Evolutionary conservation across 2,797 vertebrate genomes (phyloP), one percentile per base, ranked within the genome.

Genomic region (Pseudomugil gertrudae): DNA sequence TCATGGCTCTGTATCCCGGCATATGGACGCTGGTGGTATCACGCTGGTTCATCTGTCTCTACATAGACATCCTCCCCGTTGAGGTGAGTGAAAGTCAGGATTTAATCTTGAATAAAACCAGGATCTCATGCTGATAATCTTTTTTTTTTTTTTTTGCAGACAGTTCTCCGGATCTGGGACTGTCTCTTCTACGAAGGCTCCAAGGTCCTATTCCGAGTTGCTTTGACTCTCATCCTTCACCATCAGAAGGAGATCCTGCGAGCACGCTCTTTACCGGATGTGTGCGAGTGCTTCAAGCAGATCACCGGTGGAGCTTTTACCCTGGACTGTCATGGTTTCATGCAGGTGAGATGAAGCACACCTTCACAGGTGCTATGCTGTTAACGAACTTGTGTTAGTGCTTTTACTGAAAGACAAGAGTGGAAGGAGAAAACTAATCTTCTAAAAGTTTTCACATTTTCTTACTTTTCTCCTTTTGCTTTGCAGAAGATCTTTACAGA

Each of bases 11-110:
- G 64, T 96, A 95, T 0, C 94, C 94, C 0, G 93, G 95, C 62
- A 95, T 95, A 86, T 99, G 97, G 97, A 96, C 94, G 6, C 87
- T 99, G 40, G 91, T 98, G 70, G 96, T 95, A 59, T 98, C 97
- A 0, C 96, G 96, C 55, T 99, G 98, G 98, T 98, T 99, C 85
- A 96, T 99, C 86, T 99, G 97, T 87, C 93, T 99, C 73, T 99
- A 95, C 38, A 95, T 98, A 40, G 97, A 99, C 68, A 85, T 97
- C 53, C 95, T 99, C 59, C 98, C 98, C 0, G 95, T 98, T 33
- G 98, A 99, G 95, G 98, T 95, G 81, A 93, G 76, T 19, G 56
- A 26, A 54, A 17, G 14, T 30, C 59, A 0, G 4, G 26, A 3
- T 2, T 36, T 24, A 45, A 24, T n/a, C 2, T 4, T 3, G 9